Base-by-base conservation (phyloP, 2,113 vertebrate species). In the Hyperoodon ampullatus region DNA sequence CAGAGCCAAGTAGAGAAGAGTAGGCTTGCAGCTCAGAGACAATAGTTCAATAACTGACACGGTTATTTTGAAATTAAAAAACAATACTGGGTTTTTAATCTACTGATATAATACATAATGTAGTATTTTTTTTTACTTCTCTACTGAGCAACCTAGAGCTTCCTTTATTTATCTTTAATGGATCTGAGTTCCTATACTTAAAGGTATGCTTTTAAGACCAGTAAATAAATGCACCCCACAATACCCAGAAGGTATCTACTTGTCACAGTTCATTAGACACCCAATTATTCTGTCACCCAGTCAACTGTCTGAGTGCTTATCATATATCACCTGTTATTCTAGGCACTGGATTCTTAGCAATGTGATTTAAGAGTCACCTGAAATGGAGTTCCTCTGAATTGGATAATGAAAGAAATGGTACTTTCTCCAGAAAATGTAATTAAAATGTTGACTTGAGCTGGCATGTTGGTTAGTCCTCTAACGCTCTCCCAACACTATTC, bases 41-140 rank as follows among this genome's bases (percentile, higher is more conserved):
- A 55, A 70, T 8, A 42, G 24, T 74, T 92, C 68, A 89, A 61
- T 28, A 50, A 86, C 7, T 72, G 65, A n/a, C 28, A 68, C 19
- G 18, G 7, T 75, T 77, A 85, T 80, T 94, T 88, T 96, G 24
- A 89, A 86, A 65, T 77, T 61, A 66, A 81, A 35, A 68, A 77
- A 96, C 0, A 44, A 60, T 66, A 50, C 39, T 93, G 21, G 19
- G 24, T 53, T 90, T 88, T 4, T 68, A 65, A 66, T 82, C 65
- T 72, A 23, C 33, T 6, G 19, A 58, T 58, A 58, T 78, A 72
- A 82, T 55, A 35, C 9, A 39, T 33, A 53, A 33, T 82, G n/a
- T 8, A 61, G 6, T 39, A 12, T 47, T 78, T 88, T 28, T 26
- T 5, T 86, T 30, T 75, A 91, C 65, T 82, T 93, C 26, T 63